Evolutionary conservation across 2,797 vertebrate species (phyloP), one percentile per base, ranked within the genome.

Genomic region (Agapornis canus): DNA sequence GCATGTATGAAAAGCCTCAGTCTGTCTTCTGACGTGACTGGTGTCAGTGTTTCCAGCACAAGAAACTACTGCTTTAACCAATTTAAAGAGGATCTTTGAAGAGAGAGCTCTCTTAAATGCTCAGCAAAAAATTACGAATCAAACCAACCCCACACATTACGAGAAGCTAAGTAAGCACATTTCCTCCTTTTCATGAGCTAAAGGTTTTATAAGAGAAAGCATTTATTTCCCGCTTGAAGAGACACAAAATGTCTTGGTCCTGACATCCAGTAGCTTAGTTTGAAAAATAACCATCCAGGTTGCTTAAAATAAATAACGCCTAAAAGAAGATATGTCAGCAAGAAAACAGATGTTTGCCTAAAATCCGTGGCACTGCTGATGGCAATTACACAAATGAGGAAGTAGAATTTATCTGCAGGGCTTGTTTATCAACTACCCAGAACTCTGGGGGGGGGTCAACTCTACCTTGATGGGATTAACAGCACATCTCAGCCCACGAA

Each of bases 231-330:
- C 20, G 63, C 72, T 72, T 88, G 76, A 64, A 87, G 40, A 94
- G 63, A 91, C 76, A 79, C 81, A 47, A 59, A 89, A 56, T 31
- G 22, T 49, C 77, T 71, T 45, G 43, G 52, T 89, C 17, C 52
- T 91, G 90, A 92, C 92, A 89, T 35, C 29, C 22, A 4, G 61
- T 3, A 87, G 32, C 27, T 94, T 82, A 81, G 71, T 86, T 78
- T 83, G 90, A 93, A 88, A 92, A 85, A 75, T 40, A 90, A 92
- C 29, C 35, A 90, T 31, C 31, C 43, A 91, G 65, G 51, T 57
- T 92, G 60, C 63, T 92, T 83, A 84, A 89, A 91, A 84, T 86
- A 93, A 95, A 75, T 75, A 94, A 79, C 4, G 29, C 56, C 65
- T 61, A 43, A 80, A 92, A 84, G 59, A 79, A 90, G 56, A 42